phyloP scores from a whole-genome alignment of 2,888 invertebrate genomes.

The Smittia aterrima region DNA sequence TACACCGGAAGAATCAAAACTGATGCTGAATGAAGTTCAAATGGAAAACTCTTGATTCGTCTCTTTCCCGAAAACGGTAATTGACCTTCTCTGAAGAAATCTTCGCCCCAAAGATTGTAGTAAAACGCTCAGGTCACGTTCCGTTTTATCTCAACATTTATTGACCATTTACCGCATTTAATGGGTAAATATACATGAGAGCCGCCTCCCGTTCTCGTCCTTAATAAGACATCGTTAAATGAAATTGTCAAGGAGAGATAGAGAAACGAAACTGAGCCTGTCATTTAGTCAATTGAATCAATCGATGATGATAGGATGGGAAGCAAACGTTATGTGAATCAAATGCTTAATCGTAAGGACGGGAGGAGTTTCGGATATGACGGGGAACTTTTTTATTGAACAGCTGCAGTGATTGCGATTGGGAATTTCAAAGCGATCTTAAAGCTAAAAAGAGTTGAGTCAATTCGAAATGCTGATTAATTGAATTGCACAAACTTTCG shows the following conservation, averaged over 20 bases:
- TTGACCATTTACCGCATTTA: slow-evolving; percentile 31
- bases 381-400: too few species aligned
- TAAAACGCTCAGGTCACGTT: slow-evolving; percentile 39
- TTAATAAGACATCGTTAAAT: not conserved
- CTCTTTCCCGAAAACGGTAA: slow-evolving; percentile 6
- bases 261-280: not conserved
- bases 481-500: too few species aligned
- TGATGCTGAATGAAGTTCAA: not conserved
- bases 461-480: not conserved
- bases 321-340: too few species aligned
- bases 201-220: not conserved
- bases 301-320: too few species aligned
- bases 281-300: slow-evolving; percentile 12
- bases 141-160: slow-evolving; percentile 35
- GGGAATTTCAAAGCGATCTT: too few species aligned
- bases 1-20: slow-evolving; percentile 23
- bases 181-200: slow-evolving; percentile 1
- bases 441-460: too few species aligned
- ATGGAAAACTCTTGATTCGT: not conserved
- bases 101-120: not conserved
- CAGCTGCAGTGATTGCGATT: too few species aligned
- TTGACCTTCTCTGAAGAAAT: slow-evolving; percentile 5
- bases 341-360: too few species aligned
- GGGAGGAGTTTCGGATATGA: too few species aligned
- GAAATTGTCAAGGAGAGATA: not conserved